These are phyloP conservation scores for Thalpophila matura DNA, from an alignment of 2,888 invertebrate species.

Conservation along the genomic window DNA sequence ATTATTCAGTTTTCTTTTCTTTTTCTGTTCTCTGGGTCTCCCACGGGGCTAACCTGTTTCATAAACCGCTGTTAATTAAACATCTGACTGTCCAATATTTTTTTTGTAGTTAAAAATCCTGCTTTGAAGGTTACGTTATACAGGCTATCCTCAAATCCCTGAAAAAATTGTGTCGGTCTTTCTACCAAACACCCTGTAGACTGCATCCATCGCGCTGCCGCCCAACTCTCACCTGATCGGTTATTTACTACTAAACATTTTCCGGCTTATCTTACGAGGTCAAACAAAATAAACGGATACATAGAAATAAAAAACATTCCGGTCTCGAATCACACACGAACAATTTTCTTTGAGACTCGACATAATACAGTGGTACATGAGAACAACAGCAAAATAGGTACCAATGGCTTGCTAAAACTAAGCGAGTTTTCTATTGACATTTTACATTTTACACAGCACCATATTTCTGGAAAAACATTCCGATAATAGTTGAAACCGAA, in stretches of 20 bases:
- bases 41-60: constrained; percentile 16
- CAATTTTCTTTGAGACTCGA: constrained; percentile 9
- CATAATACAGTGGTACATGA: neutral
- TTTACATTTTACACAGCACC: constrained; percentile 28
- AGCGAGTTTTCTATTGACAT: constrained; percentile 1
- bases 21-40: constrained; percentile 18
- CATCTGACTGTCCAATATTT: constrained; percentile 9
- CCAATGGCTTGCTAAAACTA: constrained; percentile 19
- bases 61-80: constrained; percentile 11
- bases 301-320: constrained; percentile 2
- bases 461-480: constrained; percentile 30
- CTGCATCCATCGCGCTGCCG: too few species aligned
- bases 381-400: constrained; percentile 12
- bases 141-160: too few species aligned
- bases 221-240: neutral
- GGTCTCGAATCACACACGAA: constrained; percentile 2
- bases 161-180: too few species aligned
- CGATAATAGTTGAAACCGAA: constrained; percentile 58
- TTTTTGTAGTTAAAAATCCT: neutral
- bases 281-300: constrained; percentile 12
- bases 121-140: constrained; percentile 4
- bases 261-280: constrained; percentile 6
- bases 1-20: constrained; percentile 59
- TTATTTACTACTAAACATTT: constrained; percentile 3
- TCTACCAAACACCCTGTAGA: too few species aligned